Conservation (phyloP, 2,888 invertebrate genomes). For the Drepana falcataria region DNA sequence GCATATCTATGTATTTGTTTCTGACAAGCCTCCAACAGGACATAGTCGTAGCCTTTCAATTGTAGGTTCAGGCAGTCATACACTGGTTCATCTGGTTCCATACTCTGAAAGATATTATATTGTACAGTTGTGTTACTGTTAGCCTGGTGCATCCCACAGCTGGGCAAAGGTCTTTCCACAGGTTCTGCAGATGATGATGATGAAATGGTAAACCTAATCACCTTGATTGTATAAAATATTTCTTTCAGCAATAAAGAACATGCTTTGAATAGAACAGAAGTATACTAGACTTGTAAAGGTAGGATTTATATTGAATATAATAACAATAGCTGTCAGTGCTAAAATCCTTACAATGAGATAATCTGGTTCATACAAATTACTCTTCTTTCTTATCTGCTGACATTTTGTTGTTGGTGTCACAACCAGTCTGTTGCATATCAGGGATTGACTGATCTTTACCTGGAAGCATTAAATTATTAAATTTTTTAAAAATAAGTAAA, state of each 20-base stretch:
- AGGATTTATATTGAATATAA: background rate
- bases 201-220: no score
- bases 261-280: no score
- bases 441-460: slow-evolving; percentile 30
- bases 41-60: slow-evolving; percentile 89
- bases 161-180: no score
- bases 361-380: slow-evolving; percentile 83
- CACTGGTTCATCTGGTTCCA: slow-evolving; percentile 83
- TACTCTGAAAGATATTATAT: slow-evolving; percentile 60
- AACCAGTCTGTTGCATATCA: slow-evolving; percentile 19
- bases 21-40: slow-evolving; percentile 88
- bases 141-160: background rate
- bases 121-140: background rate
- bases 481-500: background rate
- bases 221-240: no score
- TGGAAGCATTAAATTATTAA: slow-evolving; percentile 21
- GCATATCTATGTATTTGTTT: slow-evolving; percentile 86
- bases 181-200: no score
- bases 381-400: slow-evolving; percentile 44
- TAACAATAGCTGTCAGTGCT: background rate
- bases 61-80: slow-evolving; percentile 88
- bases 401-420: slow-evolving; percentile 16
- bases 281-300: no score
- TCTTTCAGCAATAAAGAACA: no score
- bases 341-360: slow-evolving; percentile 82